A percentile compares a stretch with the other conserved stretches of the same genome.
Conservation (phyloP, 1,140 invertebrate genomes). For the Araneus ventricosus region DNA sequence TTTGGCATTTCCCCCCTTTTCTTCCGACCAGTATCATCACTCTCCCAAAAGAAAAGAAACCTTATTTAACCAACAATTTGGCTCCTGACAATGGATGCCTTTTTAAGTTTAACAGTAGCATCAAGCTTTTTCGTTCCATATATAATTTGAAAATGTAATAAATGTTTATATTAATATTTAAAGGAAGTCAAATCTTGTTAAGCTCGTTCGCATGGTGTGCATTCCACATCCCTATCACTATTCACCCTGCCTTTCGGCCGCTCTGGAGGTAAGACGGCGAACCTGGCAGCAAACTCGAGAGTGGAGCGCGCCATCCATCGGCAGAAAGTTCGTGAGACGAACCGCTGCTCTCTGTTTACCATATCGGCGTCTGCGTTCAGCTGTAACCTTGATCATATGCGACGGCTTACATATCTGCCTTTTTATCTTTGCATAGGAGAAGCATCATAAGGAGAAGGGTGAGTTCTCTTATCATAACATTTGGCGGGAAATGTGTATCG, state of each 20-base stretch:
- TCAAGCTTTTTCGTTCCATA: too few species aligned
- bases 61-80: too few species aligned
- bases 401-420: slow-evolving; percentile 73
- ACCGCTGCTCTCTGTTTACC: slow-evolving; percentile 65
- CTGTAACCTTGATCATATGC: slow-evolving; percentile 75
- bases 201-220: too few species aligned
- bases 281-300: slow-evolving; percentile 5
- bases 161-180: not conserved
- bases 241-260: not conserved
- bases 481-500: slow-evolving; percentile 74
- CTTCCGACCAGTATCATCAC: too few species aligned
- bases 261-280: not conserved
- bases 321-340: slow-evolving; percentile 44
- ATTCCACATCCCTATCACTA: not conserved
- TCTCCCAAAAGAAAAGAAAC: too few species aligned
- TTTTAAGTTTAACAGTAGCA: too few species aligned
- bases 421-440: slow-evolving; percentile 75
- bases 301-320: slow-evolving; percentile 58
- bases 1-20: too few species aligned
- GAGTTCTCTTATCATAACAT: slow-evolving; percentile 74
- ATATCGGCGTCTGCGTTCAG: slow-evolving; percentile 74
- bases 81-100: too few species aligned
- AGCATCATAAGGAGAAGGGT: slow-evolving; percentile 65
- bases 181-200: not conserved
- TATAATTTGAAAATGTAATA: not conserved